Percentiles rank a stretch among this genome's conserved stretches.
These are phyloP conservation scores for Apotomis betuletana DNA, from an alignment of 2,888 invertebrate genomes.

Conservation along the genomic window DNA sequence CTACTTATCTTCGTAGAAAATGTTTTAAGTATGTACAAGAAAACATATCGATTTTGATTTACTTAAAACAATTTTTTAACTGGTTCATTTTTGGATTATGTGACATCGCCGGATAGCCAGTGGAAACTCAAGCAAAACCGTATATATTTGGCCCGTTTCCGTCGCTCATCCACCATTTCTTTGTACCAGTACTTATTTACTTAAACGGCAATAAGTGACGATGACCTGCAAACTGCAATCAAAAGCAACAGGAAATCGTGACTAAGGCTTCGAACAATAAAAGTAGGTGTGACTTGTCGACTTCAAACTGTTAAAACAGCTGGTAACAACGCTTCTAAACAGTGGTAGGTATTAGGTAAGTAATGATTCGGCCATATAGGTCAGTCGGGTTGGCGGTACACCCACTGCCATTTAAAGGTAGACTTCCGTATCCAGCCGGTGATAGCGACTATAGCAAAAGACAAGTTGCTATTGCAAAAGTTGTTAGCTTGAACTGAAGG, in stretches of 20 bases:
- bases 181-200: not conserved
- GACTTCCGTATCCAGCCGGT: constrained; percentile 24
- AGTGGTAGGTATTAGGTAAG: constrained; percentile 20
- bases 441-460: constrained; percentile 12
- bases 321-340: constrained; percentile 21
- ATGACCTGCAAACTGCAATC: constrained; percentile 9
- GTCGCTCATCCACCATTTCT: not conserved
- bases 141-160: not conserved
- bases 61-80: no score
- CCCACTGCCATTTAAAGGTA: constrained; percentile 32
- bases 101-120: no score
- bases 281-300: constrained; percentile 14
- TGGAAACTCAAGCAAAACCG: no score
- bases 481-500: constrained; percentile 17
- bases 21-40: no score
- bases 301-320: constrained; percentile 21
- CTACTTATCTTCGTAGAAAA: no score
- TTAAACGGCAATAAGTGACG: not conserved
- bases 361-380: constrained; percentile 31
- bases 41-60: no score
- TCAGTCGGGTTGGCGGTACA: constrained; percentile 29
- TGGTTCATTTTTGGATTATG: no score
- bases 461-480: constrained; percentile 29
- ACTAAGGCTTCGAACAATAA: constrained; percentile 19
- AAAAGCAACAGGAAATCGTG: constrained; percentile 15